A percentile compares a stretch with the other conserved stretches of the same genome.
Conservation (phyloP, 2,797 vertebrate species). For the Loris lydekkerianus region DNA sequence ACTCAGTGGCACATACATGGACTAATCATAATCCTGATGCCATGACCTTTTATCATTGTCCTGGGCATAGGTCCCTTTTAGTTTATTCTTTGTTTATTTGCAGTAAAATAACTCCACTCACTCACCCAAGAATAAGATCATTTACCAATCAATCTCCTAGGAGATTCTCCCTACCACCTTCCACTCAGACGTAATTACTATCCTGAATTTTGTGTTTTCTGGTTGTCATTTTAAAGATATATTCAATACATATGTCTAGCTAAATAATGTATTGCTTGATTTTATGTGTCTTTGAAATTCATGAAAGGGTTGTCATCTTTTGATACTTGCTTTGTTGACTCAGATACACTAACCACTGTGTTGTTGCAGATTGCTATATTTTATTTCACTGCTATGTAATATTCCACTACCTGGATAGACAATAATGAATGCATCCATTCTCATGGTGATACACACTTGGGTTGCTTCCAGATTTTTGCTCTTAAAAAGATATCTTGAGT, state of each 20-base stretch:
- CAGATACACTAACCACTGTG: not conserved
- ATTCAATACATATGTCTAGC: not conserved
- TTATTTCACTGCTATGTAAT: not conserved
- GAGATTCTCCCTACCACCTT: not conserved
- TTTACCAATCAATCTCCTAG: not conserved
- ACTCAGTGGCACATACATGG: not conserved
- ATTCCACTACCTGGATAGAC: not conserved
- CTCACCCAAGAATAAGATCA: not conserved
- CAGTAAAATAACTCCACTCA: not conserved
- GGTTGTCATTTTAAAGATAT: not conserved
- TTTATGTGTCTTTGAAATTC: slow-evolving; percentile 17
- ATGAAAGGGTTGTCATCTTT: not conserved
- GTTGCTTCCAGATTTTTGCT: not conserved
- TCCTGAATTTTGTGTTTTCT: not conserved
- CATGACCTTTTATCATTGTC: too few species aligned
- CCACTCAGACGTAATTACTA: not conserved
- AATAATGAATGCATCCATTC: not conserved
- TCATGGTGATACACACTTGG: not conserved
- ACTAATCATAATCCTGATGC: not conserved
- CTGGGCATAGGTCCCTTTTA: not conserved
- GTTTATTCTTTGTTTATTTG: slow-evolving; percentile 2
- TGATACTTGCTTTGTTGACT: not conserved
- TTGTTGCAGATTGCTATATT: not conserved
- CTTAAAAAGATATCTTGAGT: not conserved
- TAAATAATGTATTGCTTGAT: not conserved